These are phyloP conservation scores for Premnoplex brunnescens DNA, from an alignment of 2,797 vertebrate genomes.

Conservation along the genomic window DNA sequence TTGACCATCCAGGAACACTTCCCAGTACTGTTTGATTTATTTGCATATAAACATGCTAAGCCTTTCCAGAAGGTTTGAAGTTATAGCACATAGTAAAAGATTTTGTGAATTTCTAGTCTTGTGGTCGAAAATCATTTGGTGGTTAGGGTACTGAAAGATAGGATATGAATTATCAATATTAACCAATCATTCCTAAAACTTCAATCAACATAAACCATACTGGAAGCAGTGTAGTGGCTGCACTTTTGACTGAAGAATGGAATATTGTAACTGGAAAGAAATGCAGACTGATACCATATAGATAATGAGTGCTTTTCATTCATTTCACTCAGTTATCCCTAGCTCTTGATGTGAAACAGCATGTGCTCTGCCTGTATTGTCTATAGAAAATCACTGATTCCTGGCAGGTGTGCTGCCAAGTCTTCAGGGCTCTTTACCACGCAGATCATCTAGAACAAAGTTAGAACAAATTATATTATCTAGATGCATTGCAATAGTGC, in stretches of 20 bases:
- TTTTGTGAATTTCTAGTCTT: neutral
- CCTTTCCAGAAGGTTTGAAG: neutral
- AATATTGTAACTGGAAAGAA: neutral
- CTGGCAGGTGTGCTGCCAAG: neutral
- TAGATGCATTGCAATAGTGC: neutral
- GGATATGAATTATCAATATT: neutral
- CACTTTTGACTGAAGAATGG: neutral
- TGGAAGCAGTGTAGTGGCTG: neutral
- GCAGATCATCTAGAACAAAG: neutral
- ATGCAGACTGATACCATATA: neutral
- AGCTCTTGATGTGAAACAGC: neutral
- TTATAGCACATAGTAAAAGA: neutral
- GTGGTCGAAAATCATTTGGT: neutral
- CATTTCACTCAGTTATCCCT: neutral
- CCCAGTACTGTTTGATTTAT: neutral
- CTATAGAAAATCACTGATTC: neutral
- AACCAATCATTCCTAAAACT: neutral
- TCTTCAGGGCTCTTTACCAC: neutral
- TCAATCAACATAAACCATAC: neutral
- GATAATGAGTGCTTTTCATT: neutral
- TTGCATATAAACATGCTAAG: neutral
- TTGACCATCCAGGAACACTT: neutral
- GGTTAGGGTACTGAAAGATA: neutral
- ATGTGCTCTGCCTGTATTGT: neutral
- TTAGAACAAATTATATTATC: neutral